phyloP scores from a whole-genome alignment of 2,888 invertebrate species.

The Leptinotarsa juncta region DNA sequence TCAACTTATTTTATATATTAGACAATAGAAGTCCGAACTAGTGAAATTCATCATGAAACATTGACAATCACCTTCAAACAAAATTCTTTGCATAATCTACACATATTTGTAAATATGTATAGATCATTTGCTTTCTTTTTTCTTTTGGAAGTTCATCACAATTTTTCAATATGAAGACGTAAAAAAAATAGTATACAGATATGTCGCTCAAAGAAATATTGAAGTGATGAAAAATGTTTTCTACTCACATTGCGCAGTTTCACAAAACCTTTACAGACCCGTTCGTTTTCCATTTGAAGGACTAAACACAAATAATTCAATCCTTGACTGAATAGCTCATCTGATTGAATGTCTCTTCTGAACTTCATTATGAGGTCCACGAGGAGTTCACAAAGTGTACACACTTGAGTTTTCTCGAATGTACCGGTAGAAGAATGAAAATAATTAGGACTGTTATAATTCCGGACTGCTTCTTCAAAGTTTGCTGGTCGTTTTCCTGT shows the following conservation, averaged over 20 bases:
- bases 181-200: neutral
- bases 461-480: slow-evolving; percentile 40
- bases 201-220: neutral
- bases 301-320: slow-evolving; percentile 36
- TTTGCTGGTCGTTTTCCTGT: slow-evolving; percentile 44
- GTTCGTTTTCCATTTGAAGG: slow-evolving; percentile 38
- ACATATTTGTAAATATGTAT: no score
- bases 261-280: slow-evolving; percentile 48
- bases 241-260: slow-evolving; percentile 43
- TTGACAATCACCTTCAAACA: no score
- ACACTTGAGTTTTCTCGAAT: slow-evolving; percentile 31
- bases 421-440: slow-evolving; percentile 31
- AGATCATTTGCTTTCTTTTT: no score
- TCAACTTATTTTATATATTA: no score
- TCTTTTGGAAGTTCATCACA: no score
- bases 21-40: no score
- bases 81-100: no score
- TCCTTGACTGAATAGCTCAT: slow-evolving; percentile 36
- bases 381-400: slow-evolving; percentile 39
- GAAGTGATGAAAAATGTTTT: slow-evolving; percentile 25
- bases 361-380: slow-evolving; percentile 36
- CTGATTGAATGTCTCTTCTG: neutral
- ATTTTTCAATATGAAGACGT: no score
- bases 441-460: slow-evolving; percentile 46
- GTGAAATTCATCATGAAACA: no score